Percentiles rank a stretch among this genome's conserved stretches.
These are phyloP conservation scores for Pao palembangensis DNA, from an alignment of 2,113 vertebrate genomes.

Conservation along the genomic window DNA sequence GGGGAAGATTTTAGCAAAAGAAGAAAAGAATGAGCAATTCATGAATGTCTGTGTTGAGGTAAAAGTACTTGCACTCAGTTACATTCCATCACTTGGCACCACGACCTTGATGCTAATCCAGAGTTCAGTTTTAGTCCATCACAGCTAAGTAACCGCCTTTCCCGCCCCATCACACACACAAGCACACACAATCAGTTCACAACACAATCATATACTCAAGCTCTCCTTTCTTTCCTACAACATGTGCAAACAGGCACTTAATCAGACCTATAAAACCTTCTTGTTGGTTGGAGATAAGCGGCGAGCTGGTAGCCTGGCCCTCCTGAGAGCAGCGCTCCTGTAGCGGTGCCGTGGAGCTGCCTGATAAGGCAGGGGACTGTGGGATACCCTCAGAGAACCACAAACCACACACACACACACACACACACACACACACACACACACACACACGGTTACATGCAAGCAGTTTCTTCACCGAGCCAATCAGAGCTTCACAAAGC, in stretches of 20 bases:
- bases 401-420: conserved; percentile 19
- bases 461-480: conserved; percentile 37
- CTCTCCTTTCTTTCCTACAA: conserved; percentile 42
- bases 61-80: not conserved
- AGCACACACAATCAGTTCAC: conserved; percentile 21
- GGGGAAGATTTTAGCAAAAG: not conserved
- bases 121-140: conserved; percentile 24
- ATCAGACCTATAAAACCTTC: conserved; percentile 72
- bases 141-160: conserved; percentile 7
- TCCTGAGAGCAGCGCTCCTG: conserved; percentile 72
- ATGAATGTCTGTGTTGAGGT: not conserved
- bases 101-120: too few species aligned
- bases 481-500: conserved; percentile 41
- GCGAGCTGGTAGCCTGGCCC: conserved; percentile 62
- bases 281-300: conserved; percentile 75
- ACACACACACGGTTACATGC: conserved; percentile 32
- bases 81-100: not conserved
- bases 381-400: conserved; percentile 55
- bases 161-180: conserved; percentile 17
- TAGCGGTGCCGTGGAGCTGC: conserved; percentile 66
- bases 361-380: conserved; percentile 73
- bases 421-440: conserved; percentile 9
- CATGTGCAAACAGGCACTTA: conserved; percentile 56
- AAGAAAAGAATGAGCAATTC: too few species aligned
- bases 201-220: conserved; percentile 28